Evolutionary conservation across 2,113 vertebrate species (phyloP).

Genomic region (Rhineura floridana): DNA sequence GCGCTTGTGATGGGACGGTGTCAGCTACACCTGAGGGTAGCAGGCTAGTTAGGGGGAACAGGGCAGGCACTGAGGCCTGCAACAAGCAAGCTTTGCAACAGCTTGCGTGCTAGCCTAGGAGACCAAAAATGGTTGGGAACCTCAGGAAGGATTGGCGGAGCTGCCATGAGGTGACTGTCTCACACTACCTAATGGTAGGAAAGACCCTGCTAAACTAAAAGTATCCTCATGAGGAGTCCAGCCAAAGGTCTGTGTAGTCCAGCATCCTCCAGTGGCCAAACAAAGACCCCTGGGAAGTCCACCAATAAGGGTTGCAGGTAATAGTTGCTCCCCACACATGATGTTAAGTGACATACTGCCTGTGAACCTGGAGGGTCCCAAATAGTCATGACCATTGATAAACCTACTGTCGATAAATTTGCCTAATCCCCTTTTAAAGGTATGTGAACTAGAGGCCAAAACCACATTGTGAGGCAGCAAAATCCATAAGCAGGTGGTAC

Average conservation of each 20-base stretch:
- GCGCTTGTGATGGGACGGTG: neutral
- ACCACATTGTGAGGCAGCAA: neutral
- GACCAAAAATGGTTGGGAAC: too few relatives aligned
- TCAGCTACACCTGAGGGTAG: neutral
- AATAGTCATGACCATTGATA: neutral
- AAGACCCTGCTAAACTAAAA: too few relatives aligned
- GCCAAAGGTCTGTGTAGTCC: neutral
- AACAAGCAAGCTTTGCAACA: too few relatives aligned
- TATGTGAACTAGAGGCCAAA: neutral
- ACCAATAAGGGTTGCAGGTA: neutral
- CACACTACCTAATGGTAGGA: too few relatives aligned
- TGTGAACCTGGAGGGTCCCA: neutral
- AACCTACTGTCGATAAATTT: neutral
- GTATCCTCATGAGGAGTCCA: neutral
- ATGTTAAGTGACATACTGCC: neutral
- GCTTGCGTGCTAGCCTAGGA: too few relatives aligned
- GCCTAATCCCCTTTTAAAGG: neutral
- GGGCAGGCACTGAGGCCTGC: too few relatives aligned
- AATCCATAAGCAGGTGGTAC: neutral
- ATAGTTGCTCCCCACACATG: neutral
- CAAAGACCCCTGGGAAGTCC: neutral
- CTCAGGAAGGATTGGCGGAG: too few relatives aligned
- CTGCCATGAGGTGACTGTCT: too few relatives aligned
- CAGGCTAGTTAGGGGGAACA: too few relatives aligned
- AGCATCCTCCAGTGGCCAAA: neutral